Conservation (phyloP, 2,113 vertebrate species). For the Anseranas semipalmata region DNA sequence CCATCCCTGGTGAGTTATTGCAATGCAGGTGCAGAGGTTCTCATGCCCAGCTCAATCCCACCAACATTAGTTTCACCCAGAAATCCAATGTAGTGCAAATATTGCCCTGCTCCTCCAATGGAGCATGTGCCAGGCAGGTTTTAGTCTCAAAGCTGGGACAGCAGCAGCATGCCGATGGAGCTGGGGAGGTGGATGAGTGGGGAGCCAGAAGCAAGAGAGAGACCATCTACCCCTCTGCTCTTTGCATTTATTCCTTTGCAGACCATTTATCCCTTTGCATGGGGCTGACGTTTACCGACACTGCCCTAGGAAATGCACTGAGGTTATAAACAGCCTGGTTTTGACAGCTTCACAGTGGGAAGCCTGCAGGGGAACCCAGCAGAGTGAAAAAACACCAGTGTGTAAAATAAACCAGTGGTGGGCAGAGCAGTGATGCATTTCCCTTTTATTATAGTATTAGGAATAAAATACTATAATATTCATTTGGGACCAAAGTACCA, state of each 20-base stretch:
- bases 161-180: not conserved
- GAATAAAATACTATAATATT: not conserved
- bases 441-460: not conserved
- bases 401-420: not conserved
- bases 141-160: not conserved
- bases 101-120: accelerated
- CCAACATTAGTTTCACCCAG: not conserved
- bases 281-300: conserved; percentile 12
- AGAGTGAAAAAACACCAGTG: not conserved
- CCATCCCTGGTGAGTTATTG: not conserved
- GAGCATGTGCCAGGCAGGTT: not conserved
- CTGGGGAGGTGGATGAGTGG: not conserved
- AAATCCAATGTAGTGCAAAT: accelerated
- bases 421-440: not conserved
- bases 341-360: not conserved
- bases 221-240: not conserved
- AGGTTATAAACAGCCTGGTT: not conserved
- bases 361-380: not conserved
- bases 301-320: not conserved
- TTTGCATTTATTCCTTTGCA: not conserved
- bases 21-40: not conserved
- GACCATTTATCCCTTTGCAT: not conserved
- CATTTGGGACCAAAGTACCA: not conserved
- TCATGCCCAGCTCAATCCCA: not conserved
- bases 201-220: not conserved